Conservation (phyloP, 2,113 vertebrate genomes). For the Aegithalos caudatus region DNA sequence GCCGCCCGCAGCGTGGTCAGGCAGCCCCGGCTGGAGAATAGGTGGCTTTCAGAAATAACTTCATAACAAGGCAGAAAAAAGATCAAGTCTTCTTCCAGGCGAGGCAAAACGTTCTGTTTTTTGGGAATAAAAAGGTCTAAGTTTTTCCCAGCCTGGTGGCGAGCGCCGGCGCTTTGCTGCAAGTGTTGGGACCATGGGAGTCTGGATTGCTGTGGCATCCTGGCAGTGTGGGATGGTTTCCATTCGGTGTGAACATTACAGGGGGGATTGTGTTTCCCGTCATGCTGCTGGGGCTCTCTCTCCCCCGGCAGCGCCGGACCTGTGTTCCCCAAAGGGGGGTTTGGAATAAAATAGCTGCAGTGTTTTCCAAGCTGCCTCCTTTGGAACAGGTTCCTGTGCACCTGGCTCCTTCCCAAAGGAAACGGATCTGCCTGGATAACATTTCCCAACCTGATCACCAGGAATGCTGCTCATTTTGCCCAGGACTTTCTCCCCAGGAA, state of each 20-base stretch:
- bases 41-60: slow-evolving; percentile 11
- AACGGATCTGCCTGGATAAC: slow-evolving; percentile 19
- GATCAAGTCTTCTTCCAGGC: neutral
- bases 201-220: neutral
- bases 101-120: neutral
- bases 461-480: neutral
- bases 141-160: neutral
- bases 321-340: neutral
- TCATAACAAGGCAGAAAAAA: neutral
- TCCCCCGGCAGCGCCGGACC: neutral
- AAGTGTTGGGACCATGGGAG: neutral
- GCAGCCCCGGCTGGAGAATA: neutral
- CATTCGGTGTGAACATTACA: neutral
- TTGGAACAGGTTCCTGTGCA: neutral
- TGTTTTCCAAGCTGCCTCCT: slow-evolving; percentile 22
- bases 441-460: slow-evolving; percentile 43
- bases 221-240: neutral
- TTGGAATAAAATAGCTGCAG: neutral
- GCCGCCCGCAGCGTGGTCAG: neutral
- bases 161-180: neutral
- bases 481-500: neutral
- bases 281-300: neutral
- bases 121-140: neutral
- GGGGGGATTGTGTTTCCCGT: neutral
- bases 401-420: slow-evolving; percentile 41